Percentiles rank a stretch among this genome's conserved stretches.
These are phyloP conservation scores for Hippotragus niger DNA, from an alignment of 2,113 vertebrate genomes.

Conservation along the genomic window DNA sequence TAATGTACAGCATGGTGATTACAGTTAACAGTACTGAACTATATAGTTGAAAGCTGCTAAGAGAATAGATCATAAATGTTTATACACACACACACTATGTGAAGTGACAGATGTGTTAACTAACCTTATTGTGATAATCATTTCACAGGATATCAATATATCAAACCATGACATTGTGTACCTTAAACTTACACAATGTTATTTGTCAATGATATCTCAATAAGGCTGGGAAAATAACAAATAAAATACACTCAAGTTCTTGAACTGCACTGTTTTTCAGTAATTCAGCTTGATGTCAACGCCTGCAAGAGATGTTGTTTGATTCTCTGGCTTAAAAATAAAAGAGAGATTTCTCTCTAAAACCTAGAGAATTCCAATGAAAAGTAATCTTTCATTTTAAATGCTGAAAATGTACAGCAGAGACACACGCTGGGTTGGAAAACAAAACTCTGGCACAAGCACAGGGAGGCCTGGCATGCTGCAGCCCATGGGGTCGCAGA, in stretches of 20 bases:
- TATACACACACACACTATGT: background rate
- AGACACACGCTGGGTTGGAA: background rate
- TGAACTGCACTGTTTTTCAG: background rate
- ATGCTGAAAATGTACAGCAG: background rate
- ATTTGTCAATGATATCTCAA: background rate
- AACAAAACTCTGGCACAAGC: background rate
- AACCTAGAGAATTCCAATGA: background rate
- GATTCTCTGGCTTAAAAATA: background rate
- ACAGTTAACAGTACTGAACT: background rate
- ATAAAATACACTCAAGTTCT: background rate
- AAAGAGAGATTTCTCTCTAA: background rate
- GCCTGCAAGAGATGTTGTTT: background rate
- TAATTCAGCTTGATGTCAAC: background rate
- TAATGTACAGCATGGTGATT: too few species aligned
- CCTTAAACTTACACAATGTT: background rate
- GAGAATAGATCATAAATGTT: background rate
- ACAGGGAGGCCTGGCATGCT: background rate
- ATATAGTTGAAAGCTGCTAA: background rate
- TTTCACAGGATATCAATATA: background rate
- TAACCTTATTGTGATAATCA: background rate
- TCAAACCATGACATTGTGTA: background rate
- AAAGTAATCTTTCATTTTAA: slow-evolving; percentile 10
- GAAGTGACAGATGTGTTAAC: background rate
- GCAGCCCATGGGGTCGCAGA: background rate
- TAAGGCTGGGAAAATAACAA: background rate